A percentile compares a stretch with the other conserved stretches of the same genome.
phyloP scores from a whole-genome alignment of 2,797 vertebrate genomes.

The Gallinago solitaria region DNA sequence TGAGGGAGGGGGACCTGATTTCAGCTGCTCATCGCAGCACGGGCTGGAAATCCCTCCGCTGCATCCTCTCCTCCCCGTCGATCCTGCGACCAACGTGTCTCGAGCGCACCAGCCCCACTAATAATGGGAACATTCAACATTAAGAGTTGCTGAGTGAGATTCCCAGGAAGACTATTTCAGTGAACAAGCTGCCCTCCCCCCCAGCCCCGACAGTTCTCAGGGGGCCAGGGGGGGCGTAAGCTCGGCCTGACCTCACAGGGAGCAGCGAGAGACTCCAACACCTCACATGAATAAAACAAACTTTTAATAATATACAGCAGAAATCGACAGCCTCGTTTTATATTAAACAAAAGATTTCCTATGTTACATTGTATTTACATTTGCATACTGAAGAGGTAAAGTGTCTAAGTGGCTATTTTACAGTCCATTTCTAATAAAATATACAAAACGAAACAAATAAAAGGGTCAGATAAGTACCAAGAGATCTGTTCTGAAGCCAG shows the following conservation, averaged over 20 bases:
- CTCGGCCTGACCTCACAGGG: not conserved
- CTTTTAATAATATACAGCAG: constrained; percentile 86
- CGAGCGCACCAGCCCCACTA: not conserved
- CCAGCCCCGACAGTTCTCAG: rapidly evolving
- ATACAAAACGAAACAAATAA: constrained; percentile 80
- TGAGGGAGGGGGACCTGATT: rapidly evolving
- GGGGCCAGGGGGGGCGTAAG: not conserved
- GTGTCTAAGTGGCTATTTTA: constrained; percentile 88
- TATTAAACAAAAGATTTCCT: constrained; percentile 85
- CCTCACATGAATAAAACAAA: constrained; percentile 78
- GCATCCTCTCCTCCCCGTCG: rapidly evolving
- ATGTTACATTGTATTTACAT: constrained; percentile 85
- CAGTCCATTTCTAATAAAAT: constrained; percentile 82
- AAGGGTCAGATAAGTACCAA: constrained; percentile 59
- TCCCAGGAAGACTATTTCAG: not conserved
- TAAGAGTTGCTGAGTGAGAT: not conserved
- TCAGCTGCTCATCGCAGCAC: rapidly evolving
- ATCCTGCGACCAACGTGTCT: rapidly evolving
- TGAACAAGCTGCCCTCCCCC: too few relatives aligned
- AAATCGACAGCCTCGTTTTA: constrained; percentile 83
- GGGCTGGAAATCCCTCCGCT: not conserved
- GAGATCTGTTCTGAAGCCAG: constrained; percentile 58
- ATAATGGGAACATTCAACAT: not conserved
- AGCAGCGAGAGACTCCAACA: not conserved
- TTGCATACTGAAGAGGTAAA: constrained; percentile 89